Base-by-base conservation (phyloP, 2,888 invertebrate genomes). In the Junonia oenone region DNA sequence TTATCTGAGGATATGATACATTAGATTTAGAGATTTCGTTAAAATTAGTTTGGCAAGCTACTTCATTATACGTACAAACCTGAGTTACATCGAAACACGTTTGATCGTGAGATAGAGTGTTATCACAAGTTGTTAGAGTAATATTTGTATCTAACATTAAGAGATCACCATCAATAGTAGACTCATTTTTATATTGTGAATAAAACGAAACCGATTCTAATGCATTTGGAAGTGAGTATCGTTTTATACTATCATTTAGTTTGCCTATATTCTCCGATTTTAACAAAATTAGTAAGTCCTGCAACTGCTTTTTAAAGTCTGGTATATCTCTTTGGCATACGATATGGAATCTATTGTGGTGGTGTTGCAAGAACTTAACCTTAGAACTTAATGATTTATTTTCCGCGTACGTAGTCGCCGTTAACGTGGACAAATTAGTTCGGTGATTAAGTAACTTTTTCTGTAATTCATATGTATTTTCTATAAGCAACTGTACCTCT, bases 121-220 rank as follows among this genome's bases (percentile, higher is more conserved):
- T 84, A 63, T 88, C 81, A 22, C 73, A 72, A 19, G 83, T 81
- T 6, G 79, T 76, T 45, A 86, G 58, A 2, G 83, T 85, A n/a
- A 84, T 56, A 66, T 89, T 89, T 22, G 87, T 86, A 56, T 90
- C 89, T 56, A 90, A 68, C 89, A 90, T 89, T 51, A 89, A 71
- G 6, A 87, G 68, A 65, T 90, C 89, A 5, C 81, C 78, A 62
- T 89, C 89, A 54, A 86, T 71, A 9, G 76, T 81, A 17, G 88
- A 87, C 60, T 89, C 89, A 59, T 84, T 85, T 71, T 76, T 84
- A 27, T 76, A 73, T 62, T 68, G 75, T 27, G 71, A 59, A 14
- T 72, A 51, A 15, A 72, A 67, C 29, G 70, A 68, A 60, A 75
- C 81, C 38, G 70, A 76, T 43, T 83, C 83, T 53, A 83, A 67